Evolutionary conservation across 2,113 vertebrate genomes (phyloP).

Genomic region (Oxyura jamaicensis): DNA sequence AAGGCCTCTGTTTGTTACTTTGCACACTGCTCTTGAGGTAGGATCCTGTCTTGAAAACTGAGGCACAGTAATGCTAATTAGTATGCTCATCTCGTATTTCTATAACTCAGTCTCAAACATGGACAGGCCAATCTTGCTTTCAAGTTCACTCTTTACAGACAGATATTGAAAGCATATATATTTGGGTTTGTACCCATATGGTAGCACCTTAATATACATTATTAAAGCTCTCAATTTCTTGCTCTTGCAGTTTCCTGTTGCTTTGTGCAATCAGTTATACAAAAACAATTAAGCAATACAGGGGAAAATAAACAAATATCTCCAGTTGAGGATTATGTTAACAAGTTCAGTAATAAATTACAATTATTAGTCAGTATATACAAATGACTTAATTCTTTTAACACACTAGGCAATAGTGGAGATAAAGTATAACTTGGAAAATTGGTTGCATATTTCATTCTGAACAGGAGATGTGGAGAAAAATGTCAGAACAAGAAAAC

Average conservation of each 20-base stretch:
- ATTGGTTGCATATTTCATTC: background rate
- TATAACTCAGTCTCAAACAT: background rate
- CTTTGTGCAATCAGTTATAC: background rate
- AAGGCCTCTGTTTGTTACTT: background rate
- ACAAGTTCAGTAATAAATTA: background rate
- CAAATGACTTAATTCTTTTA: background rate
- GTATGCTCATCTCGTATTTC: background rate
- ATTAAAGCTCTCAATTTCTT: background rate
- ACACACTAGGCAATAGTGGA: background rate
- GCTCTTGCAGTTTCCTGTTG: background rate
- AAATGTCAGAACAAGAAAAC: background rate
- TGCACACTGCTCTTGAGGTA: background rate
- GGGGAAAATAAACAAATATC: background rate
- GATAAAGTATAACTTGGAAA: background rate
- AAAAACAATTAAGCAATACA: background rate
- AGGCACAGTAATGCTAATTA: accelerated
- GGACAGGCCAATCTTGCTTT: background rate
- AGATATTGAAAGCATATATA: accelerated
- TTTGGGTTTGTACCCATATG: background rate
- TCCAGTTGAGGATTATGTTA: background rate
- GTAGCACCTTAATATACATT: background rate
- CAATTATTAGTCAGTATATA: slow-evolving; percentile 7
- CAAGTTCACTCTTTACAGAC: background rate
- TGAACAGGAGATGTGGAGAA: background rate
- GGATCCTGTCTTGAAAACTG: background rate